Base-by-base conservation (phyloP, 2,888 invertebrate genomes). In the Drosophila pseudotakahashii region DNA sequence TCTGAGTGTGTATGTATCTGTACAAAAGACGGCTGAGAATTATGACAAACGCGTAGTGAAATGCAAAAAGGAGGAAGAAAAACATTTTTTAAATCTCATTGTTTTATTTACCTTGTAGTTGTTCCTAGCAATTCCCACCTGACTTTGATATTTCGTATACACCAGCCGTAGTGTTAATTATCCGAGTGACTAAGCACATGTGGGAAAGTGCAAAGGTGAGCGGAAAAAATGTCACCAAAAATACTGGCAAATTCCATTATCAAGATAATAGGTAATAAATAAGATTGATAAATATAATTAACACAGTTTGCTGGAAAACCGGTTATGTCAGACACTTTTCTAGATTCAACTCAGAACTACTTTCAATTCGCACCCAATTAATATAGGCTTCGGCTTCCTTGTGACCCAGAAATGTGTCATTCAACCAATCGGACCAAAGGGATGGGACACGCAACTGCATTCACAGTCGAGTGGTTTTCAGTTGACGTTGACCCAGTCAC, bases 91-190 rank as follows among this genome's bases (percentile, higher is more conserved):
- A 54, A 58, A 52, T 23, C 70, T 42, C 11, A 77, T 85, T 81
- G 77, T 85, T 62, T 64, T 57, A 66, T 69, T 73, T 5, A 26
- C 26, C 59, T 75, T 66, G 71, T 81, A 79, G 77, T 73, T 73
- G 53, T 61, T 52, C 30, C 26, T 26, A 23, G 42, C 2, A 14
- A 32, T 42, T 48, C 13, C 30, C 42, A 34, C 37, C 13, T 6
- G 34, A 54, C 37, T 37, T 41, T 39, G 32, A 32, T 54, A 23
- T 14, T 59, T 45, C 7, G 11, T n/a, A n/a, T 16, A n/a, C 3
- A n/a, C 16, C n/a, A 47, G 41, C 32, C 16, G 19, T 10, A 19
- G 13, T 11, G 36, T 30, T 50, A 51, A 69, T 69, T 69, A 68
- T 36, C 14, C n/a, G 39, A 16, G 58, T 68, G 51, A 52, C 45